Base-by-base conservation (phyloP, 2,888 invertebrate genomes). In the Syritta pipiens region DNA sequence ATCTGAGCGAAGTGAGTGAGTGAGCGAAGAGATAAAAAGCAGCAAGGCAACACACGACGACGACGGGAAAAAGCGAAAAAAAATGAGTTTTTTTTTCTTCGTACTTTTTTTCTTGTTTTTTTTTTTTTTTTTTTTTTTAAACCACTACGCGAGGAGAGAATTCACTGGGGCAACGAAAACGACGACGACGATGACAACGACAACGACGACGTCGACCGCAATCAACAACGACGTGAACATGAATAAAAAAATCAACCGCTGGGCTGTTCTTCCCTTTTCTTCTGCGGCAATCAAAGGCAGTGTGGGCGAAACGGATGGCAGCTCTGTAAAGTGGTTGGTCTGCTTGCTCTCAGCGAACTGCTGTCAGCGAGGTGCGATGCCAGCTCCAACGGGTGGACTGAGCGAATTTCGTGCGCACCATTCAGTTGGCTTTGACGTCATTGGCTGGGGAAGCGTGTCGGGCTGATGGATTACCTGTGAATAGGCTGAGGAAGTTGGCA, bases 371-470 rank as follows among this genome's bases (percentile, higher is more conserved):
- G 40, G 4, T 51, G 28, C 12, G 30, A 22, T 7, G n/a, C 3
- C 24, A 1, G 1, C 1, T 0, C 2, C 0, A 14, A 44, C 20
- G 60, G 71, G 60, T 28, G 17, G 20, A 1, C 55, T 35, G 19
- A 26, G n/a, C n/a, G n/a, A n/a, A n/a, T n/a, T n/a, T n/a, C n/a
- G n/a, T n/a, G n/a, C n/a, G n/a, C n/a, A n/a, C 37, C 46, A 72
- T 14, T 51, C 10, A 68, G 72, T 57, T 67, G n/a, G 20, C 28
- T 59, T 81, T 77, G 76, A 81, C 81, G 81, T 81, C 77, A 81
- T 62, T 65, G 53, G 37, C 24, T 42, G 69, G 76, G 65, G 59
- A 69, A 81, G 63, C 53, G n/a, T n/a, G n/a, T 74, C 10, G 35
- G 24, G 20, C n/a, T 48, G 26, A 53, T 30, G 51, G 20, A 35